Evolutionary conservation across 2,113 vertebrate species (phyloP).

Genomic region (Burhinus oedicnemus): DNA sequence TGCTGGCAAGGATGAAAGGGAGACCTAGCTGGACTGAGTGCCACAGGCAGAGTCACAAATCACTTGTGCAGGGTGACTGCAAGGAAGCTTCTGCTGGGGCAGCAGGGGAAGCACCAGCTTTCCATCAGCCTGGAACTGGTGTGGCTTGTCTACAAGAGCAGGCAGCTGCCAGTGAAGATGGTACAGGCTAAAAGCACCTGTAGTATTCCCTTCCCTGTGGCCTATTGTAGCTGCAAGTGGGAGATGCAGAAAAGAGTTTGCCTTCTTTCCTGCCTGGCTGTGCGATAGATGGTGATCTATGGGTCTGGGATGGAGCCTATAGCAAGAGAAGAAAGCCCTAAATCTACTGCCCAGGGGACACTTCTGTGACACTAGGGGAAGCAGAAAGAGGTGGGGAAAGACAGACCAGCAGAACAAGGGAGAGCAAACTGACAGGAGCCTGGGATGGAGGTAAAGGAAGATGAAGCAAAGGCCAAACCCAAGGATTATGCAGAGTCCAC

Average conservation of each 20-base stretch:
- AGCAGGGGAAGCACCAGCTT: background rate
- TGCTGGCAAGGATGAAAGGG: background rate
- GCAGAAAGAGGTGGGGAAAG: background rate
- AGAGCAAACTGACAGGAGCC: background rate
- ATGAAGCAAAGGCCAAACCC: background rate
- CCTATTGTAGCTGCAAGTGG: background rate
- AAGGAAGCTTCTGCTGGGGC: background rate
- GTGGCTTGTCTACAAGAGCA: background rate
- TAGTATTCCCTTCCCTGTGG: background rate
- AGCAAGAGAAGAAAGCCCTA: background rate
- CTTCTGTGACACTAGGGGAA: background rate
- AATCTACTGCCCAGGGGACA: too few species aligned
- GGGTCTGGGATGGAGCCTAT: fast-evolving
- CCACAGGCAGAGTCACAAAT: background rate
- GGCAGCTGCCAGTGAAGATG: background rate
- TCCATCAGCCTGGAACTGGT: background rate
- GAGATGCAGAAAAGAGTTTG: background rate
- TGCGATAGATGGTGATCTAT: background rate
- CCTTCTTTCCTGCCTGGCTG: background rate
- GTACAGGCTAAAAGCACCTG: background rate
- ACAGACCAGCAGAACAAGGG: too few species aligned
- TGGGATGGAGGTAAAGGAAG: background rate
- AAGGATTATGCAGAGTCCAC: background rate
- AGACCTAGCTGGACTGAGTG: background rate
- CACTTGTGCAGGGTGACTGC: background rate